Evolutionary conservation across 2,797 vertebrate species (phyloP).

Genomic region (Morelia viridis): DNA sequence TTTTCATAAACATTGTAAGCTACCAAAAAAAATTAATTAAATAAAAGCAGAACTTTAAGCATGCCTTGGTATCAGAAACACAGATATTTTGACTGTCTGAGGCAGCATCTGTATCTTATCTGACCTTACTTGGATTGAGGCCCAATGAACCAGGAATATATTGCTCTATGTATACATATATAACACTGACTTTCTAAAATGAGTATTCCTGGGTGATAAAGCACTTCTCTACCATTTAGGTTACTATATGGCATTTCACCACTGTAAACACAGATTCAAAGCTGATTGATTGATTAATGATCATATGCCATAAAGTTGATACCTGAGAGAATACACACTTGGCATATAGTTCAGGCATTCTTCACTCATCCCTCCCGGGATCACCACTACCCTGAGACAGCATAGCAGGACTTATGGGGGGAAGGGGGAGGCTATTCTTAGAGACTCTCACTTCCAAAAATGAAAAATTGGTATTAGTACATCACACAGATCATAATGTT

Average conservation of each 20-base stretch:
- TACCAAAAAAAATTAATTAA: neutral
- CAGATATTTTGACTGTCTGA: neutral
- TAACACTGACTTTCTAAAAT: neutral
- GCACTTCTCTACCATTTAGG: neutral
- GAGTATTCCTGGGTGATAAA: neutral
- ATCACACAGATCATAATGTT: neutral
- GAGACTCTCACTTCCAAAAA: neutral
- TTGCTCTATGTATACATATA: neutral
- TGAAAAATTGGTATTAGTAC: neutral
- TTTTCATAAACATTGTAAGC: neutral
- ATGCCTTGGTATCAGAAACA: neutral
- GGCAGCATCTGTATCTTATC: neutral
- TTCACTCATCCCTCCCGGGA: neutral
- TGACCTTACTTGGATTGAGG: neutral
- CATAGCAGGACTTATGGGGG: neutral
- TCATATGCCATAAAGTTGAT: too few species aligned
- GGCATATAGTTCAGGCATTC: neutral
- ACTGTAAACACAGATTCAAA: neutral
- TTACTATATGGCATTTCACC: too few species aligned
- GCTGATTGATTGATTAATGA: neutral
- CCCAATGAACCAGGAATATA: neutral
- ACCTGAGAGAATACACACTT: neutral
- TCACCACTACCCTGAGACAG: neutral
- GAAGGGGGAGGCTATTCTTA: neutral
- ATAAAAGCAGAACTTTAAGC: neutral